Evolutionary conservation across 2,888 invertebrate genomes (phyloP), one percentile per base, ranked within the genome.

Genomic region (Gisinianus flammeolus): DNA sequence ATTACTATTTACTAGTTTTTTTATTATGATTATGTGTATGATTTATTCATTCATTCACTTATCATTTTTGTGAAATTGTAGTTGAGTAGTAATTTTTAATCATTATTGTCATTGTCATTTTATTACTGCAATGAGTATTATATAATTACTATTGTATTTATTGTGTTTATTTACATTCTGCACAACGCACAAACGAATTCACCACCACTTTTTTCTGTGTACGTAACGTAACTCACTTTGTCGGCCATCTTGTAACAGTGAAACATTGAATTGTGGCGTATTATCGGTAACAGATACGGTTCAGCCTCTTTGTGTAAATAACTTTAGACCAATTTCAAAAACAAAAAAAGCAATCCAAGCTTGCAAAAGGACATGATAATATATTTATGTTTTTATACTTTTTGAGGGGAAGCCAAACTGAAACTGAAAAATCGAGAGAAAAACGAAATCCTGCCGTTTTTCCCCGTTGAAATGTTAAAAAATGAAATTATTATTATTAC

Each of bases 171-270:
- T 24, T 22, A 62, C 24, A 62, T 62, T 62, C 62, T 62, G 62
- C 62, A 62, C 62, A 62, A 26, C 62, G 62, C 62, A 62, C 62
- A 44, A 44, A 3, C 8, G 30, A 35, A 67, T 24, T 64, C 30
- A 5, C 16, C 24, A 64, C 19, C 16, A 66, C 66, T 66, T 66
- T 66, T 66, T 67, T 67, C 67, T 67, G 19, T 67, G 22, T 62
- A 6, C n/a, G n/a, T n/a, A 5, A 62, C 26, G 24, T 62, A 62
- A 62, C 62, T 62, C 62, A 62, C 62, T 62, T 69, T 58, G 58
- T 56, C 33, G 31, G 72, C 62, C 62, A 62, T 62, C 26, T 62
- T 26, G 12, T 26, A 44, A n/a, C n/a, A n/a, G n/a, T n/a, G n/a
- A n/a, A n/a, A n/a, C n/a, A n/a, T n/a, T n/a, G n/a, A n/a, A 19